Percentiles rank a stretch among this genome's conserved stretches.
These are phyloP conservation scores for Cotesia chilonis DNA, from an alignment of 1,140 invertebrate species.

Conservation along the genomic window DNA sequence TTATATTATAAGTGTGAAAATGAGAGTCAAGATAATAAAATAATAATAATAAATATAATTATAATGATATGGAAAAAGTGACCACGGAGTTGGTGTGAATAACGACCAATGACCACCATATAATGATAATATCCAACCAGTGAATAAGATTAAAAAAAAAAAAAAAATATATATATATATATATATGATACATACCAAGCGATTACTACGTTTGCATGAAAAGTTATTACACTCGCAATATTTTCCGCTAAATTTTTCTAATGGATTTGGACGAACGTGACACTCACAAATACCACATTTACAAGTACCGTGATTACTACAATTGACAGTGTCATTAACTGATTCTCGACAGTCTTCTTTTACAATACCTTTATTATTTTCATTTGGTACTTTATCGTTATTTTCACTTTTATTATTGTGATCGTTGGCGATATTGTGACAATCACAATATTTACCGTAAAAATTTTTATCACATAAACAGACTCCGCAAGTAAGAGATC, in stretches of 20 bases:
- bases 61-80: slow-evolving; percentile 12
- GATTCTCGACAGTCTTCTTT: slow-evolving; percentile 27
- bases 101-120: neutral
- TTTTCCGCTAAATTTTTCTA: slow-evolving; percentile 67
- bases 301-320: slow-evolving; percentile 71
- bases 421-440: slow-evolving; percentile 59
- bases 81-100: neutral
- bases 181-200: slow-evolving; percentile 8
- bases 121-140: no score
- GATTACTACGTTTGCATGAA: slow-evolving; percentile 65
- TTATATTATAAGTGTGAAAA: slow-evolving; percentile 24
- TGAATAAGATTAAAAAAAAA: neutral
- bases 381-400: slow-evolving; percentile 16
- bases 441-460: slow-evolving; percentile 78
- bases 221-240: slow-evolving; percentile 83
- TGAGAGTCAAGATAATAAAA: slow-evolving; percentile 6
- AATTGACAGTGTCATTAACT: slow-evolving; percentile 59
- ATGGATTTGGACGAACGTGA: slow-evolving; percentile 60
- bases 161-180: neutral
- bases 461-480: slow-evolving; percentile 73
- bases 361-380: slow-evolving; percentile 16
- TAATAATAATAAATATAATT: neutral
- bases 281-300: slow-evolving; percentile 74
- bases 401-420: neutral
- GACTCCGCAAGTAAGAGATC: slow-evolving; percentile 75